A percentile compares a stretch with the other conserved stretches of the same genome.
phyloP scores from a whole-genome alignment of 2,797 vertebrate species.

The Philypnodon macrostomus region DNA sequence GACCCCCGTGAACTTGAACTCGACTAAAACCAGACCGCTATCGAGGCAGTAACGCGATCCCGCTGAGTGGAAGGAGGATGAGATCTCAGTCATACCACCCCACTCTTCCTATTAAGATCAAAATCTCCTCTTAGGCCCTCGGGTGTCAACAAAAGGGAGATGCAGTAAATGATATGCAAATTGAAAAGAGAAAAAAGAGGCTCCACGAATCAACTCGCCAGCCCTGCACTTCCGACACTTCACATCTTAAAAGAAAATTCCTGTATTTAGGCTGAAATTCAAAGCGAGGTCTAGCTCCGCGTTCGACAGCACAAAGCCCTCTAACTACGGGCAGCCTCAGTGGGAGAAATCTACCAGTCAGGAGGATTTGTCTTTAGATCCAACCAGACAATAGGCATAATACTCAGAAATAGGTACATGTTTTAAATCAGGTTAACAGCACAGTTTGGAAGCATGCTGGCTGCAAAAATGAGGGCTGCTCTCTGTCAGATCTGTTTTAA shows the following conservation, averaged over 20 bases:
- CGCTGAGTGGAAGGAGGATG: conserved; percentile 68
- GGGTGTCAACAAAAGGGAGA: conserved; percentile 83
- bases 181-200: conserved; percentile 66
- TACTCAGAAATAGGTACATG: conserved; percentile 47
- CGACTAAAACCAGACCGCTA: conserved; percentile 56
- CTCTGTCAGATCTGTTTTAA: conserved; percentile 1
- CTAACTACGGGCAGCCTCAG: conserved; percentile 53
- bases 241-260: conserved; percentile 72
- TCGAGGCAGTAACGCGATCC: conserved; percentile 70
- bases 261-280: conserved; percentile 70
- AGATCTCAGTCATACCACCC: conserved; percentile 76
- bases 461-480: conserved; percentile 13
- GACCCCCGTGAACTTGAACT: conserved; percentile 52
- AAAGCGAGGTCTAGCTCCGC: conserved; percentile 64
- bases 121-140: conserved; percentile 78
- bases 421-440: conserved; percentile 42
- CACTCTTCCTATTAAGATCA: conserved; percentile 82
- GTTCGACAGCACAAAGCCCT: conserved; percentile 67
- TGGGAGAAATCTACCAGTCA: conserved; percentile 53
- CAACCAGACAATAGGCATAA: conserved; percentile 49
- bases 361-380: conserved; percentile 64
- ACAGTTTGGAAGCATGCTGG: too few relatives aligned
- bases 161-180: conserved; percentile 86
- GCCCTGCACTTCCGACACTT: conserved; percentile 70
- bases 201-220: conserved; percentile 73